Evolutionary conservation across 2,888 invertebrate genomes (phyloP).

Genomic region (Pollenia griseotomentosa): DNA sequence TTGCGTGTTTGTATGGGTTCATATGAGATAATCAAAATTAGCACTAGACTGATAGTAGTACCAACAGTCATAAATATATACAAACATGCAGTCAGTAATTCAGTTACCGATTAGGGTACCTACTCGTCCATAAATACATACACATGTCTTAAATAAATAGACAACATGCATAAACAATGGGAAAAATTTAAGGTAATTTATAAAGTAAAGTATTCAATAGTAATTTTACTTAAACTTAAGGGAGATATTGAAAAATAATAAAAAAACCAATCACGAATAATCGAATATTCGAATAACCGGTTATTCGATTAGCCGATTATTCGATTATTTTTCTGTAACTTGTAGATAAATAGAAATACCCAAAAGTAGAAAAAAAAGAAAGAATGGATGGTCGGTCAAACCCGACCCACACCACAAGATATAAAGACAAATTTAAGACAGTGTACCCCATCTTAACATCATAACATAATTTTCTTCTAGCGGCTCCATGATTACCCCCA

Average conservation of each 20-base stretch:
- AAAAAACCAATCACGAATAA: neutral
- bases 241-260: neutral
- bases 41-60: constrained; percentile 61
- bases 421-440: too few species aligned
- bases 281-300: neutral
- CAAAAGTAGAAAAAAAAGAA: neutral
- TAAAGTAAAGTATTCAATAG: constrained; percentile 16
- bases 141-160: constrained; percentile 3
- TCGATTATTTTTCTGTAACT: neutral
- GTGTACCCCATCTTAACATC: too few species aligned
- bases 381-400: too few species aligned
- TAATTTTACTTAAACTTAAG: neutral
- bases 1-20: neutral
- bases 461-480: too few species aligned
- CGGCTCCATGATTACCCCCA: too few species aligned
- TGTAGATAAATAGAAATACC: too few species aligned
- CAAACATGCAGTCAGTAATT: constrained; percentile 4
- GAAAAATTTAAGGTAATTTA: constrained; percentile 37
- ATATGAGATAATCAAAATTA: constrained; percentile 70
- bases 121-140: too few species aligned
- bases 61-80: constrained; percentile 34
- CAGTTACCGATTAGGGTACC: neutral
- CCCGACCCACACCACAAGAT: too few species aligned
- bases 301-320: neutral
- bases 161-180: constrained; percentile 28